Evolutionary conservation across 2,888 invertebrate genomes (phyloP), one percentile per base, ranked within the genome.

Genomic region (Drosophila anomalata): DNA sequence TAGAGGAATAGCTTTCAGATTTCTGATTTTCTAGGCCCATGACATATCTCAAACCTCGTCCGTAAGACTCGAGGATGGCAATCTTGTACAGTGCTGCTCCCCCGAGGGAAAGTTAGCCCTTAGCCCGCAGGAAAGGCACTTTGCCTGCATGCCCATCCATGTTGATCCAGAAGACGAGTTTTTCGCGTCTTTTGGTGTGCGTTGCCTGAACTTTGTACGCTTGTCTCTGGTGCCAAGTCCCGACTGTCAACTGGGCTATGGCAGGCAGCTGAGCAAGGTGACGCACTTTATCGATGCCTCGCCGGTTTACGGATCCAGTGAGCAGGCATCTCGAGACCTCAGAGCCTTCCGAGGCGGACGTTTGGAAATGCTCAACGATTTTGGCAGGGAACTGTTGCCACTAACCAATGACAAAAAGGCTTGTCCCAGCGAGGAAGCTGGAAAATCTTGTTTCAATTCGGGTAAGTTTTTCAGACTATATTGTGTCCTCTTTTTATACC

Each of bases 201-300:
- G 92, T 2, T 96, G 96, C 78, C 93, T 96, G 90, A 96, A 95
- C 90, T 95, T 96, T 78, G 95, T 96, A 0, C 92, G 96, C 44
- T 93, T 95, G 0, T 94, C 95, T 60, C 89, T 95, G 46, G 94
- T 95, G 0, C 95, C 95, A 0, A 91, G 93, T 66, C 91, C 92
- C 12, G 94, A 95, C 78, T 96, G 96, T 76, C 93, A 93, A 2
- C 92, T 95, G 26, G 94, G 95, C 11, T 95, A 95, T 89, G 95
- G 94, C 22, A 95, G 94, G 78, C 96, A 95, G 92, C 94, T 95
- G 72, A 89, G 87, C 57, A 88, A 96, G 75, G 94, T 95, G 0
- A 91, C 96, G 0, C 96, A 96, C 76, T 95, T 93, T 76, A 89
- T 95, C 3, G 97, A 97, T 86, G 94, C 94, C 0, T 96, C 96